A percentile compares a stretch with the other conserved stretches of the same genome.
Conservation (phyloP, 2,113 vertebrate species). For the Toxostoma redivivum region DNA sequence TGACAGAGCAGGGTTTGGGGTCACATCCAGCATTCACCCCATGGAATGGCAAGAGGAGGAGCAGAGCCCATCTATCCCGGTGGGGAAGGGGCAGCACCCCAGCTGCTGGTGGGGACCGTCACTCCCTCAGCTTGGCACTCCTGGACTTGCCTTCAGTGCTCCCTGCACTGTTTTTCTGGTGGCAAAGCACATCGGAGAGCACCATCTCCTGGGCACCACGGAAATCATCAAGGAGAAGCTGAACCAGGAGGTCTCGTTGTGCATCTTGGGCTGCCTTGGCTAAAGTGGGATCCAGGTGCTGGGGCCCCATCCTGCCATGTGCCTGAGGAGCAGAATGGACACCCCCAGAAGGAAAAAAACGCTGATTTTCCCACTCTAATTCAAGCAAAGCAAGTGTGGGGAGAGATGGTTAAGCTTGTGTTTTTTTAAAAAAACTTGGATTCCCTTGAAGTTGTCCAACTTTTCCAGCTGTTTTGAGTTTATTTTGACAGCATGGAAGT, state of each 20-base stretch:
- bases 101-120: background rate
- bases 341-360: background rate
- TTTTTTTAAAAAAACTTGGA: background rate
- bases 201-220: conserved; percentile 24
- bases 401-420: background rate
- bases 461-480: background rate
- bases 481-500: background rate
- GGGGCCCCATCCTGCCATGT: background rate
- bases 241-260: accelerated
- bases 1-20: no score
- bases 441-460: background rate
- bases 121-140: background rate
- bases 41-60: background rate
- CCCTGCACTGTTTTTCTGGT: accelerated
- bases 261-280: accelerated
- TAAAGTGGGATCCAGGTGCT: accelerated
- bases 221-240: background rate
- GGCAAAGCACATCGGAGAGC: background rate
- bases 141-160: accelerated
- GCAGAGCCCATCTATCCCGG: background rate
- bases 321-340: background rate
- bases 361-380: background rate
- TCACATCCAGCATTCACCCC: no score
- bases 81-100: background rate
- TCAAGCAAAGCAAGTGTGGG: background rate